A percentile compares a stretch with the other conserved stretches of the same genome.
phyloP scores from a whole-genome alignment of 1,140 invertebrate genomes.

The Sinonovacula constricta region DNA sequence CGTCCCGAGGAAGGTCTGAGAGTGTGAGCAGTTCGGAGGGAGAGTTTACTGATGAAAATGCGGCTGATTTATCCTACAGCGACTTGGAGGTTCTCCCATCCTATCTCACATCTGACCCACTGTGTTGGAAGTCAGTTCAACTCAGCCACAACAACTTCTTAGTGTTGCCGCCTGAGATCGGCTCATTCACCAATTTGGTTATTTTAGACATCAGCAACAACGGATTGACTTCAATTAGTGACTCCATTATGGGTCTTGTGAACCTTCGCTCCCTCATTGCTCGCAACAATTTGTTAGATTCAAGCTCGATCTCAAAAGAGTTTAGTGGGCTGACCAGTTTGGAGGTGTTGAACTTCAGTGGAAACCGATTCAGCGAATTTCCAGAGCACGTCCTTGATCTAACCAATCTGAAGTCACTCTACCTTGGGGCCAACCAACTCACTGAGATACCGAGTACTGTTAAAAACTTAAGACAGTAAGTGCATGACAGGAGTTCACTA shows the following conservation, averaged over 20 bases:
- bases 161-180: conserved; percentile 73
- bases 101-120: conserved; percentile 58
- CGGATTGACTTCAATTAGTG: conserved; percentile 86
- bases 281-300: conserved; percentile 91
- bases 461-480: conserved; percentile 83
- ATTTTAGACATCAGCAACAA: conserved; percentile 93
- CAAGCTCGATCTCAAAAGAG: conserved; percentile 91
- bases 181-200: conserved; percentile 79
- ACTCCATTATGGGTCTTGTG: conserved; percentile 85
- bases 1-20: not conserved
- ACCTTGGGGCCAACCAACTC: conserved; percentile 93
- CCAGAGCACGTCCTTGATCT: conserved; percentile 92
- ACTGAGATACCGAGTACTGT: conserved; percentile 89
- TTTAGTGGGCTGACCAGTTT: conserved; percentile 83
- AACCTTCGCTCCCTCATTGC: conserved; percentile 88
- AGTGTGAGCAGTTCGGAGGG: conserved; percentile 40
- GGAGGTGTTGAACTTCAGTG: conserved; percentile 93
- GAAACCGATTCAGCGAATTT: conserved; percentile 90
- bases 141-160: conserved; percentile 77
- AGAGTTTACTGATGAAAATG: conserved; percentile 70
- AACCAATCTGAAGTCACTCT: conserved; percentile 87
- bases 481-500: no score
- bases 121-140: conserved; percentile 66
- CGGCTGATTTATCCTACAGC: conserved; percentile 73
- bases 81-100: conserved; percentile 72